Evolutionary conservation across 53 echinoderm and acorn worm genomes (phyloP), one percentile per base, ranked within the genome.

Genomic region (Hippasteria phrygiana): DNA sequence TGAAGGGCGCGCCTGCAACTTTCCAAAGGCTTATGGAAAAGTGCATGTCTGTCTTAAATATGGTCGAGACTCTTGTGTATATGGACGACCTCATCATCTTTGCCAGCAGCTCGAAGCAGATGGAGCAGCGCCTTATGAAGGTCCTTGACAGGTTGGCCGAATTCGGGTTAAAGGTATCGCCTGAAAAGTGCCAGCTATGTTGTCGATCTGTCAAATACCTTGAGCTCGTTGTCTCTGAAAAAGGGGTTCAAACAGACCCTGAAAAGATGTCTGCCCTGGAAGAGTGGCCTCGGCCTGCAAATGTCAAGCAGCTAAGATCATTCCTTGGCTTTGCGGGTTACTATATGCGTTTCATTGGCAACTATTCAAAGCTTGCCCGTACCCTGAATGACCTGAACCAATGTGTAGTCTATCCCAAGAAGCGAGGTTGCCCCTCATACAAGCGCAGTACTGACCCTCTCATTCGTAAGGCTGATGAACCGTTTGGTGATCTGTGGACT

Each of bases 201-300:
- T 89, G 78, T 26, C 34, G 28, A 14, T 88, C 88, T 33, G 91
- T 93, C 6, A 91, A 90, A 26, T 93, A 90, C 64, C 90, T 94
- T 7, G 94, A 90, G 18, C 90, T 92, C 38, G 73, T 92, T 17
- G 90, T 94, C 20, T 89, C 87, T 0, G 78, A 66, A 17, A 62
- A 90, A 1, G 94, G 92, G 0, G 88, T 94, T 0, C 64, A 89
- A 42, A 94, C 91, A 26, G 94, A 94, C 55, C 91, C 94, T 0
- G 55, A 72, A 20, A 94, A 92, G 71, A 18, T 90, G 7, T 20
- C 40, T 8, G 80, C 75, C 2, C 45, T 94, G 24, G 47, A 59
- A 38, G n/a, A 48, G n/a, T 90, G 91, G 91, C 86, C 91, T 11
- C 33, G 65, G n/a, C 91, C 91, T 31, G 17, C 36, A 4, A 86